These are phyloP conservation scores for Lucilia sericata DNA, from an alignment of 1,140 invertebrate species.

Conservation along the genomic window DNA sequence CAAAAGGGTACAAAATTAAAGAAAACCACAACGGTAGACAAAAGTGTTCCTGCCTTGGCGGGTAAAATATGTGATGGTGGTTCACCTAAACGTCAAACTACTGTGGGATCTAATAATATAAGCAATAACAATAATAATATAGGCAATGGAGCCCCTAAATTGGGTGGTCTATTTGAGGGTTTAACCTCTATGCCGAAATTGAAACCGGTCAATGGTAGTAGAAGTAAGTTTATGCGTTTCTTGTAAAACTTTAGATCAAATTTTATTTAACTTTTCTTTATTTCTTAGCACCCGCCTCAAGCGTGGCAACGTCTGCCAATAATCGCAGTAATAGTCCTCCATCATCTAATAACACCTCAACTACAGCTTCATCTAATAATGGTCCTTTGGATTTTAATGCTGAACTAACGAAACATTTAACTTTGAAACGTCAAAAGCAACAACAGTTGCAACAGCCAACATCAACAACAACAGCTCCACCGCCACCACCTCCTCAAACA, in stretches of 20 bases:
- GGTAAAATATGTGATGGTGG: slow-evolving; percentile 69
- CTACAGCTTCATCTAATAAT: slow-evolving; percentile 51
- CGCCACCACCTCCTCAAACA: slow-evolving; percentile 52
- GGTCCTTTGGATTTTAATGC: slow-evolving; percentile 66
- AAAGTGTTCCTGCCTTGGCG: slow-evolving; percentile 82
- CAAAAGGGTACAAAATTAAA: slow-evolving; percentile 84
- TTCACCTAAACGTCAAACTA: slow-evolving; percentile 61
- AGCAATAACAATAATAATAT: slow-evolving; percentile 64
- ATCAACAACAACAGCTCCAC: slow-evolving; percentile 49
- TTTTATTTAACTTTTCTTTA: background rate
- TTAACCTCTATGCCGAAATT: slow-evolving; percentile 84
- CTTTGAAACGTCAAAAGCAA: slow-evolving; percentile 66
- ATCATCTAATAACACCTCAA: slow-evolving; percentile 21
- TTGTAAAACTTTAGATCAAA: background rate
- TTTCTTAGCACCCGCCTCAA: slow-evolving; percentile 38
- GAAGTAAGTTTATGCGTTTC: slow-evolving; percentile 53
- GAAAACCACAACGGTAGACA: slow-evolving; percentile 89
- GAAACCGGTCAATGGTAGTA: slow-evolving; percentile 77
- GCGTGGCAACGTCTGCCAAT: slow-evolving; percentile 45
- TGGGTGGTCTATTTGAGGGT: slow-evolving; percentile 86
- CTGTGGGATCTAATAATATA: slow-evolving; percentile 62
- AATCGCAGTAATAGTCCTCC: slow-evolving; percentile 59
- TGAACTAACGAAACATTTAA: slow-evolving; percentile 66
- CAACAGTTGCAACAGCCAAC: slow-evolving; percentile 54
- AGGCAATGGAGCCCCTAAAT: slow-evolving; percentile 70